A percentile compares a stretch with the other conserved stretches of the same genome.
Evolutionary conservation across 2,797 vertebrate species (phyloP).

Genomic region (Centropyge bicolor): DNA sequence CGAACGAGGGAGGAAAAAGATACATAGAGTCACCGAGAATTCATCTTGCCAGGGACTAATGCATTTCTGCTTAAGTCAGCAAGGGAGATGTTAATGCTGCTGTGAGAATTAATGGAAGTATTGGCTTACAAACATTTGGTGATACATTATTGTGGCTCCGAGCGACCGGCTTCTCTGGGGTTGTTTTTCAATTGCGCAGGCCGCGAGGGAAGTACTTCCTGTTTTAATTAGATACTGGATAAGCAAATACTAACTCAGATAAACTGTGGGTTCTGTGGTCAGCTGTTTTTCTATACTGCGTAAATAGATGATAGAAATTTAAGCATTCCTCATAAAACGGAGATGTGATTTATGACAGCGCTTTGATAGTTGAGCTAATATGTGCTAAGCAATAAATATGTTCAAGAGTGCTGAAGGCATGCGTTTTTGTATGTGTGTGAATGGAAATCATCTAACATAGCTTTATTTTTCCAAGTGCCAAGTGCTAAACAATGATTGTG

Average conservation of each 20-base stretch:
- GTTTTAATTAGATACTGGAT: conserved; percentile 81
- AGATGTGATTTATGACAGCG: conserved; percentile 13
- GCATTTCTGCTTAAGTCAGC: conserved; percentile 83
- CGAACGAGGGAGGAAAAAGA: conserved; percentile 58
- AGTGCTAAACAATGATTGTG: background rate
- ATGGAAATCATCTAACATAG: background rate
- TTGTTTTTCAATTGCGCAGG: conserved; percentile 78
- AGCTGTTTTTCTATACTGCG: conserved; percentile 59
- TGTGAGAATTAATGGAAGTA: conserved; percentile 84
- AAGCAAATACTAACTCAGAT: conserved; percentile 74
- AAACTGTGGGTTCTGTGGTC: conserved; percentile 61
- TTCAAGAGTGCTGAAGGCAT: conserved; percentile 1
- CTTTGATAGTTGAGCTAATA: conserved; percentile 31
- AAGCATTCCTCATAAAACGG: conserved; percentile 17
- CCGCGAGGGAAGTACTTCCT: conserved; percentile 71
- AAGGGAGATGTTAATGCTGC: conserved; percentile 82
- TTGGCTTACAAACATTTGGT: conserved; percentile 85
- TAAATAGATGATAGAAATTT: conserved; percentile 30
- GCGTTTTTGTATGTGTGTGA: background rate
- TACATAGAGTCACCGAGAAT: conserved; percentile 74
- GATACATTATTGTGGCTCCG: conserved; percentile 82
- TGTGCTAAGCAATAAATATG: conserved; percentile 32
- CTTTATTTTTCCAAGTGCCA: background rate
- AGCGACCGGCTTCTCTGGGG: conserved; percentile 70
- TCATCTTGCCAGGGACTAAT: conserved; percentile 68